Percentiles rank a stretch among this genome's conserved stretches.
Evolutionary conservation across 2,797 vertebrate genomes (phyloP).

Genomic region (Vipera ursinii): DNA sequence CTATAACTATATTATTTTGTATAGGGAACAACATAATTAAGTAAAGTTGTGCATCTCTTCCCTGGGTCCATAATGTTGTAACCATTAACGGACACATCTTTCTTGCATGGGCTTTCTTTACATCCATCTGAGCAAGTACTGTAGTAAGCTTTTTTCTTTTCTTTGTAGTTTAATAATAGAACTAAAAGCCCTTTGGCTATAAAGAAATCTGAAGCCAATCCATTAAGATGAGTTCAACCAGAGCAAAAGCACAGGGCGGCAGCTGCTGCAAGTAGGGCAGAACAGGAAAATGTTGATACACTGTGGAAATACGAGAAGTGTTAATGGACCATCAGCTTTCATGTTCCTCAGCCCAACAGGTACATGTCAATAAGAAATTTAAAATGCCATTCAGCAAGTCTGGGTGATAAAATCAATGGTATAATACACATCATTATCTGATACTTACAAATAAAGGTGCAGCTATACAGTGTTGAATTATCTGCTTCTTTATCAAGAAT

Average conservation of each 20-base stretch:
- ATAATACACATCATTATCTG: background rate
- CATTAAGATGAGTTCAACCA: conserved; percentile 48
- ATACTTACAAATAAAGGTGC: background rate
- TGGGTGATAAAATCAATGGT: conserved; percentile 51
- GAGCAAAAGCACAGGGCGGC: conserved; percentile 45
- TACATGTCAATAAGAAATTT: conserved; percentile 53
- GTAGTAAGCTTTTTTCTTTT: conserved; percentile 28
- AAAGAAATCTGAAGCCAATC: conserved; percentile 46
- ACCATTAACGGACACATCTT: background rate
- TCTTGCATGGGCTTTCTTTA: background rate
- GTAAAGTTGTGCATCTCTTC: background rate
- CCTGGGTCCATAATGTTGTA: background rate
- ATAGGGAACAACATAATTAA: background rate
- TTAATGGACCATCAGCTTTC: conserved; percentile 57
- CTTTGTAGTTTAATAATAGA: conserved; percentile 44
- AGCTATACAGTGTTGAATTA: background rate
- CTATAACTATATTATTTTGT: background rate
- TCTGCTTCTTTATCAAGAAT: background rate
- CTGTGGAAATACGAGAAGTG: conserved; percentile 39
- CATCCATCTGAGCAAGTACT: conserved; percentile 4
- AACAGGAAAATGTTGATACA: conserved; percentile 15
- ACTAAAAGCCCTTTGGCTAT: conserved; percentile 32
- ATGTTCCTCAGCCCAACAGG: conserved; percentile 49
- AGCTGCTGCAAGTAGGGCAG: conserved; percentile 48
- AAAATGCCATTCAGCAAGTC: conserved; percentile 56